These are phyloP conservation scores for Acrobasis consociella DNA, from an alignment of 2,888 invertebrate species.

Conservation along the genomic window DNA sequence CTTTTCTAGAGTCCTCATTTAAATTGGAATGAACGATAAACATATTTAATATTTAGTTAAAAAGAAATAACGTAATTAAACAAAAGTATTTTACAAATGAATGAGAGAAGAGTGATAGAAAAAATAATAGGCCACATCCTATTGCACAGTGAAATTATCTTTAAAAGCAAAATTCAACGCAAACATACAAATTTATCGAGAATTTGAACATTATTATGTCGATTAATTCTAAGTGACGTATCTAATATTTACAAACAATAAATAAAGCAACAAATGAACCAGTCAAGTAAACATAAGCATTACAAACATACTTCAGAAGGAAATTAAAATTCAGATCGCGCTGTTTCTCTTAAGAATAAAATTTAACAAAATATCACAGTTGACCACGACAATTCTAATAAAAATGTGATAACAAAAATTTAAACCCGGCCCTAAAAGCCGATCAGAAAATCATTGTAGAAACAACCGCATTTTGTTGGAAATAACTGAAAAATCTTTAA, in stretches of 20 bases:
- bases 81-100: conserved; percentile 62
- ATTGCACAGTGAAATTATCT: conserved; percentile 69
- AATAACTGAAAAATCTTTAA: conserved; percentile 50
- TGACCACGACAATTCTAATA: conserved; percentile 76
- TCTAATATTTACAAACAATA: conserved; percentile 80
- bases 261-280: conserved; percentile 75
- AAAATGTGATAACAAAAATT: conserved; percentile 62
- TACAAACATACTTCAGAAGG: conserved; percentile 51
- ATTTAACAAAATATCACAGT: conserved; percentile 83
- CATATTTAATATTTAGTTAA: conserved; percentile 75
- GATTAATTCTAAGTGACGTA: conserved; percentile 55
- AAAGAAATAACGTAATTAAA: conserved; percentile 79
- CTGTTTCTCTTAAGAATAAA: conserved; percentile 73
- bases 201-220: conserved; percentile 63
- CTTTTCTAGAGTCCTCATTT: conserved; percentile 77
- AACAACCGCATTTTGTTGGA: conserved; percentile 40
- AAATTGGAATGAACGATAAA: conserved; percentile 82
- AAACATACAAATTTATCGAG: conserved; percentile 45
- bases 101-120: conserved; percentile 52
- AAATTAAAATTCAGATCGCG: conserved; percentile 60
- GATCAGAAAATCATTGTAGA: conserved; percentile 41
- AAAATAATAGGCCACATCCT: conserved; percentile 66
- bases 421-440: conserved; percentile 46
- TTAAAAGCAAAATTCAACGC: conserved; percentile 41
- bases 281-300: conserved; percentile 53